Evolutionary conservation across 35 echinoderm and acorn worm genomes (phyloP).

Genomic region (Anneissia japonica): DNA sequence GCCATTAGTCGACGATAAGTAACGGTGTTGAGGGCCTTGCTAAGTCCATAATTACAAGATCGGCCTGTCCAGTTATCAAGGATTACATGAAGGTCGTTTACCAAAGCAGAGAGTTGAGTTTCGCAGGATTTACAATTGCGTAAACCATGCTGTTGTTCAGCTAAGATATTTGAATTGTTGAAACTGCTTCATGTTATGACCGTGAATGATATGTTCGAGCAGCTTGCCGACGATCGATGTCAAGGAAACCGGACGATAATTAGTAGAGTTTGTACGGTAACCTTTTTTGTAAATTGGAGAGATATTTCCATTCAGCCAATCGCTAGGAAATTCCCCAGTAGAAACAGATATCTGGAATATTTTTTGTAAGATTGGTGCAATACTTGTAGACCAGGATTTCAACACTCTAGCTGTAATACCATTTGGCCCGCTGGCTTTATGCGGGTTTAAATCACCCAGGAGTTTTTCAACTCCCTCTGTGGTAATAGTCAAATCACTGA

Average conservation of each 20-base stretch:
- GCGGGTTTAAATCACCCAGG: neutral
- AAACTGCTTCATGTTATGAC: too few relatives aligned
- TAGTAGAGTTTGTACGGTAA: neutral
- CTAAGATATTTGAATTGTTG: neutral
- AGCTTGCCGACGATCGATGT: neutral
- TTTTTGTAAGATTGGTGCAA: neutral
- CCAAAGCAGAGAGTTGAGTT: neutral
- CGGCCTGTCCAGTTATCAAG: too few relatives aligned
- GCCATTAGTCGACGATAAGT: neutral
- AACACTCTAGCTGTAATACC: neutral
- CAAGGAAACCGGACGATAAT: neutral
- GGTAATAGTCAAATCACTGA: neutral
- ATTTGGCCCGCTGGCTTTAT: neutral
- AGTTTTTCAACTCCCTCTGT: neutral
- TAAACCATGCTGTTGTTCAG: neutral
- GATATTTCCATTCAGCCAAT: constrained; percentile 4
- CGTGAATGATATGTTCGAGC: neutral
- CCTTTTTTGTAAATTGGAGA: constrained; percentile 17
- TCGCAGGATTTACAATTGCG: neutral
- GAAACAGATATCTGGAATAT: neutral
- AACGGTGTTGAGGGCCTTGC: neutral
- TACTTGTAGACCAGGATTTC: neutral
- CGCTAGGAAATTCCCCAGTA: neutral
- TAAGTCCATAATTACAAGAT: neutral
- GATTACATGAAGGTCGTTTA: too few relatives aligned